phyloP scores from a whole-genome alignment of 2,797 vertebrate species.

The Philypnodon macrostomus region DNA sequence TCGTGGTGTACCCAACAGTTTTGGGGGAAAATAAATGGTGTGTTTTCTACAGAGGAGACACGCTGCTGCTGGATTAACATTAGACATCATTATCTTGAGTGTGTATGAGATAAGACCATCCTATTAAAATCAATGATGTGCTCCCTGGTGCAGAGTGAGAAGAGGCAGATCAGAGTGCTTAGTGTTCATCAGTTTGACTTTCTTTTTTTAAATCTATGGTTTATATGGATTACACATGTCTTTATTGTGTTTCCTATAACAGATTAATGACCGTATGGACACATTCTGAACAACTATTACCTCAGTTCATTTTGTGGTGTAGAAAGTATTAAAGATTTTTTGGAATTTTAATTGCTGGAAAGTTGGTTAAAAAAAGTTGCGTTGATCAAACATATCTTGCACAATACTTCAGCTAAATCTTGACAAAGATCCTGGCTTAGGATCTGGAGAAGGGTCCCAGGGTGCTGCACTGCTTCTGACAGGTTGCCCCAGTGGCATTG shows the following conservation, averaged over 20 bases:
- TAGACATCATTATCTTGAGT: slow-evolving; percentile 56
- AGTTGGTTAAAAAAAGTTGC: too few relatives aligned
- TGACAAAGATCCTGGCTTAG: too few relatives aligned
- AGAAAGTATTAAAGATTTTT: too few relatives aligned
- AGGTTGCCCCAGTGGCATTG: too few relatives aligned
- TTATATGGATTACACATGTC: not conserved
- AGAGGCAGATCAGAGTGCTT: slow-evolving; percentile 59
- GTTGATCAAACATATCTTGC: too few relatives aligned
- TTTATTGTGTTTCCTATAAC: not conserved
- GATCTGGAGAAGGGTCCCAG: too few relatives aligned
- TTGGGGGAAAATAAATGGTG: slow-evolving; percentile 46
- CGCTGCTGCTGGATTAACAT: slow-evolving; percentile 59
- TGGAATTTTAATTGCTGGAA: too few relatives aligned
- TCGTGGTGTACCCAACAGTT: slow-evolving; percentile 60
- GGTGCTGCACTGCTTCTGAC: too few relatives aligned
- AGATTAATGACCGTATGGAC: slow-evolving; percentile 5
- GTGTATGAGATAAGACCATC: slow-evolving; percentile 30
- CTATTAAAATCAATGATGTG: slow-evolving; percentile 50
- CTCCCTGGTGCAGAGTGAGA: slow-evolving; percentile 45
- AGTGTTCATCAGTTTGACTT: slow-evolving; percentile 41
- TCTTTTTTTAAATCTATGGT: slow-evolving; percentile 17
- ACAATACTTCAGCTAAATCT: too few relatives aligned
- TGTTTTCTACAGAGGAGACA: slow-evolving; percentile 49
- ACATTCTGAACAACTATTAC: too few relatives aligned
- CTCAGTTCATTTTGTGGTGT: too few relatives aligned